Evolutionary conservation across 1,140 invertebrate species (phyloP).

Genomic region (Dreissena rostriformis): DNA sequence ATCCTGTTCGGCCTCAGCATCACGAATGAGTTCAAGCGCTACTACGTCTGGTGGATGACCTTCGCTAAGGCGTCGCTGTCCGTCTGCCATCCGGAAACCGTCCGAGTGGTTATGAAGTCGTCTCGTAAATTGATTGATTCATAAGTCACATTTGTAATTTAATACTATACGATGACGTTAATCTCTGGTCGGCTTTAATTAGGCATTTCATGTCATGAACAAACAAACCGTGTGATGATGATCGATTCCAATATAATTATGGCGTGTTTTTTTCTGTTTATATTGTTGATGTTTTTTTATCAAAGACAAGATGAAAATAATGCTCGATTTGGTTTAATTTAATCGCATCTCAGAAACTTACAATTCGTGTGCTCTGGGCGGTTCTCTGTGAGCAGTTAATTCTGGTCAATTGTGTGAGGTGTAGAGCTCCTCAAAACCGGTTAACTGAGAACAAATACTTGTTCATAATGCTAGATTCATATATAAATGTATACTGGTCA

Average conservation of each 20-base stretch:
- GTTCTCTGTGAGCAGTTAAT: no score
- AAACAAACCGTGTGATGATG: neutral
- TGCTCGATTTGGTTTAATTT: no score
- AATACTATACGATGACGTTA: neutral
- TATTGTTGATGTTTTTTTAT: no score
- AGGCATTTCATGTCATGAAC: neutral
- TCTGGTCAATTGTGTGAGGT: no score
- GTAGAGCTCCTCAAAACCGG: no score
- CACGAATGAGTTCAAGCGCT: conserved; percentile 31
- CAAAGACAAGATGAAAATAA: no score
- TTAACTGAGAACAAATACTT: no score
- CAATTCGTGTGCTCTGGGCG: no score
- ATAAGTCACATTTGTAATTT: neutral
- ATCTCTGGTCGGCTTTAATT: neutral
- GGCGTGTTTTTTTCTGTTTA: no score
- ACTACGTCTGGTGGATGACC: conserved; percentile 37
- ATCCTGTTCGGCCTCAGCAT: conserved; percentile 11
- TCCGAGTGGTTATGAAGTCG: conserved; percentile 36
- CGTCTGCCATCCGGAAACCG: conserved; percentile 33
- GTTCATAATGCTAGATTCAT: no score
- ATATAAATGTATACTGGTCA: no score
- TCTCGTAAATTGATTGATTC: conserved; percentile 26
- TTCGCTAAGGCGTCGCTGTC: conserved; percentile 14
- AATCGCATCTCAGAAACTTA: no score
- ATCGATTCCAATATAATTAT: neutral